These are phyloP conservation scores for Apomyelois bistriatella DNA, from an alignment of 2,888 invertebrate genomes.

Conservation along the genomic window DNA sequence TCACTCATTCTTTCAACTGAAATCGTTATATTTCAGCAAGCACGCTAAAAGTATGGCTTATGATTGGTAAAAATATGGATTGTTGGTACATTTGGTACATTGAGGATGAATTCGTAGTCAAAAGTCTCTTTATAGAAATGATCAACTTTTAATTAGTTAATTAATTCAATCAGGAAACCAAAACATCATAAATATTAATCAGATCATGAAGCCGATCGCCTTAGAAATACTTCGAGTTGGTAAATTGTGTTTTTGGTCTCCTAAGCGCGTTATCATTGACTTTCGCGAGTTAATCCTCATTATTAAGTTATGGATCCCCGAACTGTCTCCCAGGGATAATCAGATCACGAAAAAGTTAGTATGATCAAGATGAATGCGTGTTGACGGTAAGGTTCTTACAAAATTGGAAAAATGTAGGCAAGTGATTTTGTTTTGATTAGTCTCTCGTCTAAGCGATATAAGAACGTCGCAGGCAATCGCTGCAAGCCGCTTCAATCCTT, in stretches of 20 bases:
- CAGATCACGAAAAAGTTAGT: constrained; percentile 12
- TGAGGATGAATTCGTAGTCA: too few species aligned
- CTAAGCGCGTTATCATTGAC: constrained; percentile 10
- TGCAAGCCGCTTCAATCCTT: too few species aligned
- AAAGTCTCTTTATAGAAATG: too few species aligned
- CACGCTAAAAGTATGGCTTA: too few species aligned
- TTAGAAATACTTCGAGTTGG: background rate
- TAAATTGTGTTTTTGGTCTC: background rate
- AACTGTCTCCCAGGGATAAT: background rate
- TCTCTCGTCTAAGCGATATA: too few species aligned
- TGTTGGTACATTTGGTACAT: too few species aligned
- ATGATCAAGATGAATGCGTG: constrained; percentile 11
- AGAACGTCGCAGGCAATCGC: too few species aligned
- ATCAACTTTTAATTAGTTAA: too few species aligned
- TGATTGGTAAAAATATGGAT: too few species aligned
- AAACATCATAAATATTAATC: background rate
- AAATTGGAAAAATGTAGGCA: too few species aligned
- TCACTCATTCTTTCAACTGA: too few species aligned
- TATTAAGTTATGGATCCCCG: background rate
- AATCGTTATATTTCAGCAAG: too few species aligned
- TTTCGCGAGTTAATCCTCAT: background rate
- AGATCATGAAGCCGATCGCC: background rate
- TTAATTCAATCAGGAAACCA: background rate
- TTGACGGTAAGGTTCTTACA: background rate
- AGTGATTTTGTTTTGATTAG: background rate